Evolutionary conservation across 2,888 invertebrate species (phyloP).

Genomic region (Cheilosia variabilis): DNA sequence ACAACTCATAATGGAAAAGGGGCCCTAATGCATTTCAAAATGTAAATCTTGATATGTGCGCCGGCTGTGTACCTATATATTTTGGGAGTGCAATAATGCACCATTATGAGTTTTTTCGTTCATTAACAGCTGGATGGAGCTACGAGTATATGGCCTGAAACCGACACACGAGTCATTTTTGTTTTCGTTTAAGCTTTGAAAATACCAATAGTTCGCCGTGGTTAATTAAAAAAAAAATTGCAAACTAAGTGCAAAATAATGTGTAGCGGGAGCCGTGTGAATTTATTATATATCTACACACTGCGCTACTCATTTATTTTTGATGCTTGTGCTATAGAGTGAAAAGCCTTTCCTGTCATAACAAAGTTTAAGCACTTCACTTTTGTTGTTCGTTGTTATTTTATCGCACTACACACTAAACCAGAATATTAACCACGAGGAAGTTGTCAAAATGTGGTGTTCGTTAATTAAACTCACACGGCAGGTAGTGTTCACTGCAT

Average conservation of each 20-base stretch:
- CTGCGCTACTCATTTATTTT: not conserved
- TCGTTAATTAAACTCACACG: not conserved
- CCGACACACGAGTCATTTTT: slow-evolving; percentile 4
- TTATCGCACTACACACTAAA: not conserved
- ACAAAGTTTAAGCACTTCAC: not conserved
- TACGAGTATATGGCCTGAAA: not conserved
- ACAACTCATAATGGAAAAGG: slow-evolving; percentile 47
- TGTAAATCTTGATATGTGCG: slow-evolving; percentile 15
- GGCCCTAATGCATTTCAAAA: slow-evolving; percentile 66
- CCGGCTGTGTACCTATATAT: not conserved
- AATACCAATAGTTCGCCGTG: slow-evolving; percentile 11
- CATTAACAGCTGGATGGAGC: slow-evolving; percentile 11
- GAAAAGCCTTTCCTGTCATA: not conserved
- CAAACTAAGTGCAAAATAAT: not conserved
- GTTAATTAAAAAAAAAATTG: not conserved
- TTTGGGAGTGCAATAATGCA: slow-evolving; percentile 36
- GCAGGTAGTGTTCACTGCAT: no score
- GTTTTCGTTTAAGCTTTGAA: slow-evolving; percentile 9
- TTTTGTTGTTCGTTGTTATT: no score
- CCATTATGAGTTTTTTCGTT: slow-evolving; percentile 33
- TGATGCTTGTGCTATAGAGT: not conserved
- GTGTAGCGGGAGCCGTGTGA: not conserved
- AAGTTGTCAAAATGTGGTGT: not conserved
- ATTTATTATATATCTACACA: not conserved
- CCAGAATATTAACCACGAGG: not conserved